Conservation (phyloP, 2,888 invertebrate species). For the Torymus auratus region DNA sequence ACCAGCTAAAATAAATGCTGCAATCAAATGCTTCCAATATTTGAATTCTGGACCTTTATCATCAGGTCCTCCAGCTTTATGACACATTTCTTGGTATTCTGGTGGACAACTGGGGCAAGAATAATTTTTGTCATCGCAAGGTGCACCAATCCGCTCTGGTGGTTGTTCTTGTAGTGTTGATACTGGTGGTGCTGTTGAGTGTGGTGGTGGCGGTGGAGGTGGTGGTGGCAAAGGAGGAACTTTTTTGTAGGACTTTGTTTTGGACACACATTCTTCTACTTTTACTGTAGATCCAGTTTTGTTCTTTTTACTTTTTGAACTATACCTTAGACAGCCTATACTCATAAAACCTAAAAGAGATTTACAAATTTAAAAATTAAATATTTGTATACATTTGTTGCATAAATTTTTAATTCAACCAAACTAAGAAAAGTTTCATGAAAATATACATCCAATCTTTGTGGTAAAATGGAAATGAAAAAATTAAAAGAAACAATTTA, state of each 20-base stretch:
- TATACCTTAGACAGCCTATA: conserved; percentile 64
- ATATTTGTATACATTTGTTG: too few relatives aligned
- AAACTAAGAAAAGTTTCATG: background rate
- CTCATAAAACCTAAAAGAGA: conserved; percentile 56
- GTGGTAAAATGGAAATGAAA: too few relatives aligned
- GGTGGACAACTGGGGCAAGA: conserved; percentile 68
- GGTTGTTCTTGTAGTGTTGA: conserved; percentile 44
- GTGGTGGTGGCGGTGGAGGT: conserved; percentile 64
- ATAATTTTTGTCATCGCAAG: conserved; percentile 65
- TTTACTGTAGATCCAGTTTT: conserved; percentile 48
- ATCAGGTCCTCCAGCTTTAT: conserved; percentile 52
- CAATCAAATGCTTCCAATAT: conserved; percentile 72
- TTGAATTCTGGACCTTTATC: conserved; percentile 36
- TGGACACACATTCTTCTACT: conserved; percentile 55
- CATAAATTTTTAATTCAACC: background rate
- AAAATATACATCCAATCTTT: too few relatives aligned
- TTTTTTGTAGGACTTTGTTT: conserved; percentile 31
- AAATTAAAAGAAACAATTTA: too few relatives aligned
- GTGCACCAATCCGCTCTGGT: conserved; percentile 54
- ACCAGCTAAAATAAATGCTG: conserved; percentile 70
- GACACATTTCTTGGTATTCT: conserved; percentile 47
- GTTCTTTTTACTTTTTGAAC: conserved; percentile 52
- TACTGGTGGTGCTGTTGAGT: conserved; percentile 68
- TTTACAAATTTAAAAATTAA: background rate
- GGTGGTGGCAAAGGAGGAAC: conserved; percentile 50